Evolutionary conservation across 2,888 invertebrate genomes (phyloP), one percentile per base, ranked within the genome.

Genomic region (Boloria selene): DNA sequence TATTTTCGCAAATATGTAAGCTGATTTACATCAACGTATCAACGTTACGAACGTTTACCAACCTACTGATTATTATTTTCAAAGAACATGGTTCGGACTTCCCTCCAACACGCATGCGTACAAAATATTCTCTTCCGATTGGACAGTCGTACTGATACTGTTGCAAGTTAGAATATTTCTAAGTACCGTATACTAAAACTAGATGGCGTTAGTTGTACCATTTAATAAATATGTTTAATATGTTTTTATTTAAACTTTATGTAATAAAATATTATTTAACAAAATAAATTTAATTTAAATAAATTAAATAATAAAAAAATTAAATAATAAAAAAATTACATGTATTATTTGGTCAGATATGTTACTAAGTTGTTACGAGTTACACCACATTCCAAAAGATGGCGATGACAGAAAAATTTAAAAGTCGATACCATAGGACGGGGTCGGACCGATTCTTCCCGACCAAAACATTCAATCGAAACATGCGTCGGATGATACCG

Each of bases 51-150:
- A 81, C 80, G 81, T 78, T 80, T 81, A 84, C 84, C 84, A 84
- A 83, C 81, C 78, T 77, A 75, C 75, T 75, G 75, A 73, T 79
- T 75, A 75, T 77, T 76, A 75, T 76, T 76, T 84, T 83, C 84
- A 83, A 84, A 85, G 83, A 80, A 83, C 82, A 84, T 75, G 22
- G 22, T 22, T 22, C 22, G 22, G 22, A 71, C 58, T 69, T 77
- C 70, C 87, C 88, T 81, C 86, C 80, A 82, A 68, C 74, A 81
- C 90, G 90, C 91, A 85, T 83, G 90, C 87, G 90, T 90, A 86
- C 79, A 83, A 80, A 72, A 71, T 75, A 6, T 45, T 47, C 45
- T 16, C 13, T 45, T 54, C 62, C 62, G 65, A 70, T 71, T 72
- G 72, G 71, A 51, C 16, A 16, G n/a, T 26, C 5, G n/a, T 17